These are phyloP conservation scores for Elaphurus davidianus DNA, from an alignment of 2,113 vertebrate genomes.

Conservation along the genomic window DNA sequence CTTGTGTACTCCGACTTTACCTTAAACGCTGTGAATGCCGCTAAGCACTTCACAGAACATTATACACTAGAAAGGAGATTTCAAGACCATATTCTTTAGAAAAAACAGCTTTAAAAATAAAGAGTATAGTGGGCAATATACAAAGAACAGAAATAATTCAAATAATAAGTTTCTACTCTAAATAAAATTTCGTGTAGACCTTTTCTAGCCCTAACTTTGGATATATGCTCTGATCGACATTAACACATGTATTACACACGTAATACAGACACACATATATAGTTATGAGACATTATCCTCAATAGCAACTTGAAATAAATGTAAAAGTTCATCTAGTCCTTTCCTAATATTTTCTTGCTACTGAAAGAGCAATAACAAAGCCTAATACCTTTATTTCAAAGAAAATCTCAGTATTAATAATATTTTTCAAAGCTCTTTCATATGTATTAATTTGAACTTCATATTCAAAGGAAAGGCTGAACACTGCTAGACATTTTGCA, in stretches of 20 bases:
- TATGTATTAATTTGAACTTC: not conserved
- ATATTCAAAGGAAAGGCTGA: not conserved
- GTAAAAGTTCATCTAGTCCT: not conserved
- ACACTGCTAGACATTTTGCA: no score
- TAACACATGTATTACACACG: not conserved
- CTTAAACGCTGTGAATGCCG: not conserved
- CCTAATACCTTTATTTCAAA: not conserved
- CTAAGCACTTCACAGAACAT: not conserved
- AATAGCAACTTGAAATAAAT: not conserved
- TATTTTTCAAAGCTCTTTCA: not conserved
- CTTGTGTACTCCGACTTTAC: not conserved
- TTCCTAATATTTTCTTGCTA: not conserved
- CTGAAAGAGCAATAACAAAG: not conserved
- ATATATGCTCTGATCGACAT: not conserved
- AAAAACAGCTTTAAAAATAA: not conserved
- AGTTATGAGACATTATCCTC: not conserved
- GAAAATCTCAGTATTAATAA: not conserved
- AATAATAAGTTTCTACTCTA: not conserved
- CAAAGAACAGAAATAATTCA: not conserved
- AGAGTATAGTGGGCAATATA: not conserved
- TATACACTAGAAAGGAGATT: not conserved
- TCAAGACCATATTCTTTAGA: not conserved
- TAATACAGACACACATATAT: accelerated
- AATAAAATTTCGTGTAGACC: not conserved
- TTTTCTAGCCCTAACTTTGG: not conserved